Evolutionary conservation across 2,797 vertebrate species (phyloP), one percentile per base, ranked within the genome.

Genomic region (Leptodactylus fallax): DNA sequence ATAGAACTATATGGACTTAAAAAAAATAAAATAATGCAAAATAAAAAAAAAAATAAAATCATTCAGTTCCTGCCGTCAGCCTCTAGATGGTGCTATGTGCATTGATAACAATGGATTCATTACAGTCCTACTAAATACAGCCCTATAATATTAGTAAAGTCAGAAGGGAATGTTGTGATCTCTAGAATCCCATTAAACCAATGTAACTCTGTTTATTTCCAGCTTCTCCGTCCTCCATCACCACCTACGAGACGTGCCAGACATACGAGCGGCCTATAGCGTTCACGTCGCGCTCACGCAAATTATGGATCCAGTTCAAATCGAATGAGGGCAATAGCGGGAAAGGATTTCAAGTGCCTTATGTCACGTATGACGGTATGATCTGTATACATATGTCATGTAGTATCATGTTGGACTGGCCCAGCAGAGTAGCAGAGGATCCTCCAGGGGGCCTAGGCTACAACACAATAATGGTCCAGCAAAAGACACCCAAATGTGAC

Each of bases 221-320:
- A 98, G 97, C 97, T 88, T 96, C 96, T 36, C 96, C 98, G 85
- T 97, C 98, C 2, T 99, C 98, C 12, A 95, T 99, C 91, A 99
- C 98, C 85, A 99, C 98, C 10, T 99, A 99, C 9, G 98, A 99
- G 95, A 99, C 98, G 0, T 99, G 98, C 91, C 98, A 99, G 95
- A 98, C 97, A 0, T 99, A 99, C 0, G 98, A 99, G 92, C 93
- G 98, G 78, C 98, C 98, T 1, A 99, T 99, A 21, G 98, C 98
- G 78, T 99, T 99, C 93, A 99, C 98, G 45, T 98, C 98, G 16
- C 95, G 98, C 83, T 99, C 98, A 0, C 96, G 98, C 36, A 98
- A 97, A 90, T 96, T 99, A 56, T 99, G 98, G 98, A 97, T 99
- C 93, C 98, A 99, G 93, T 99, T 99, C 90, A 99, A 97, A 90